A percentile compares a stretch with the other conserved stretches of the same genome.
phyloP scores from a whole-genome alignment of 1,140 invertebrate genomes.

The Neomicropteryx cornuta region DNA sequence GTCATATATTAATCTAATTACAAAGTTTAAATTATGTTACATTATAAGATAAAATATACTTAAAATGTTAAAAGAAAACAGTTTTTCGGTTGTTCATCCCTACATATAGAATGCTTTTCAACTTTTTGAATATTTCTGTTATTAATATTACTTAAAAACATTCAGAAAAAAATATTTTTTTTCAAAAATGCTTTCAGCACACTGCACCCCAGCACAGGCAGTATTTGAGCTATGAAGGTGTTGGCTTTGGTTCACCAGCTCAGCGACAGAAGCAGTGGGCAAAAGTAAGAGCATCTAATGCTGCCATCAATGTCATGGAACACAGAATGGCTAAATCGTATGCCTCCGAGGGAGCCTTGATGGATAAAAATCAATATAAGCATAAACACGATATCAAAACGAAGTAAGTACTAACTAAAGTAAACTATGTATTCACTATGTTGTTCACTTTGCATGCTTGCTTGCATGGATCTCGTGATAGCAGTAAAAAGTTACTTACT shows the following conservation, averaged over 20 bases:
- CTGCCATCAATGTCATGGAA: conserved; percentile 62
- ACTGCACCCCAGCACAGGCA: conserved; percentile 82
- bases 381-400: conserved; percentile 65
- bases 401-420: conserved; percentile 36
- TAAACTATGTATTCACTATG: conserved; percentile 1
- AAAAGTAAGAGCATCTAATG: conserved; percentile 56
- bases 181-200: too few relatives aligned
- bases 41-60: too few relatives aligned
- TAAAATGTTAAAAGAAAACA: too few relatives aligned
- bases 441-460: conserved; percentile 1
- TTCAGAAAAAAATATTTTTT: too few relatives aligned
- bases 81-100: too few relatives aligned
- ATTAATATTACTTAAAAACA: too few relatives aligned
- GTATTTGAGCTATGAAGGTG: conserved; percentile 68
- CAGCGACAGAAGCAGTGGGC: conserved; percentile 67
- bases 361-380: conserved; percentile 48
- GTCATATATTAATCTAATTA: too few relatives aligned
- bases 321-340: conserved; percentile 58
- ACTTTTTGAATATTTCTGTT: too few relatives aligned
- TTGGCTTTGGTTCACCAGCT: conserved; percentile 63
- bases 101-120: too few relatives aligned
- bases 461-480: too few relatives aligned
- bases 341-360: conserved; percentile 53
- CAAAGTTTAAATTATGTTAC: too few relatives aligned
- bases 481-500: too few relatives aligned